These are phyloP conservation scores for Aleiodes alternator DNA, from an alignment of 2,888 invertebrate genomes.

Conservation along the genomic window DNA sequence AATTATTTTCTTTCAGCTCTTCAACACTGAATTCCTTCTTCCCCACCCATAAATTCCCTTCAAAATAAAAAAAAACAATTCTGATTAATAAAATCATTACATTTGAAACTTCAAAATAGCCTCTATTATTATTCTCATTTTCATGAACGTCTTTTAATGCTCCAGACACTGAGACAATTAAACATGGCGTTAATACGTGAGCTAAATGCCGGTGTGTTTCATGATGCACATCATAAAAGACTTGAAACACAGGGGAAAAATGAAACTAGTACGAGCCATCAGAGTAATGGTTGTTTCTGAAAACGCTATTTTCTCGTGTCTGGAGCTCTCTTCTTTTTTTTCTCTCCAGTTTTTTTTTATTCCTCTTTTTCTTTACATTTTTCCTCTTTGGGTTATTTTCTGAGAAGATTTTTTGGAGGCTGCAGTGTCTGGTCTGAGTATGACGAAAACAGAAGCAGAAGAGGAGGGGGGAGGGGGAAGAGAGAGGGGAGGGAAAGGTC, in stretches of 20 bases:
- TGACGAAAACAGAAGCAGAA: constrained; percentile 15
- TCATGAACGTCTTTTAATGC: no score
- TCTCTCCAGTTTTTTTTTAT: constrained; percentile 24
- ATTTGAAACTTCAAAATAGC: no score
- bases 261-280: constrained; percentile 19
- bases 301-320: constrained; percentile 16
- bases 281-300: constrained; percentile 16
- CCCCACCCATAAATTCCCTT: no score
- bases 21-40: no score
- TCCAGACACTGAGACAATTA: constrained; percentile 14
- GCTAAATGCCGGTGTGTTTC: constrained; percentile 23
- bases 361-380: constrained; percentile 61
- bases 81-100: no score
- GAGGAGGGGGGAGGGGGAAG: constrained; percentile 34
- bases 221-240: constrained; percentile 28
- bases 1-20: no score
- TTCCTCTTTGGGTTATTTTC: constrained; percentile 70
- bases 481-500: constrained; percentile 40
- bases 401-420: constrained; percentile 18
- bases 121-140: no score
- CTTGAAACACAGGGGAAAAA: constrained; percentile 5
- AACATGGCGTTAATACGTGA: constrained; percentile 21
- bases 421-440: background rate
- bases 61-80: no score
- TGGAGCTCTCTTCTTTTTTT: constrained; percentile 31